Base-by-base conservation (phyloP, 2,888 invertebrate species). In the Amphipoea oculea region DNA sequence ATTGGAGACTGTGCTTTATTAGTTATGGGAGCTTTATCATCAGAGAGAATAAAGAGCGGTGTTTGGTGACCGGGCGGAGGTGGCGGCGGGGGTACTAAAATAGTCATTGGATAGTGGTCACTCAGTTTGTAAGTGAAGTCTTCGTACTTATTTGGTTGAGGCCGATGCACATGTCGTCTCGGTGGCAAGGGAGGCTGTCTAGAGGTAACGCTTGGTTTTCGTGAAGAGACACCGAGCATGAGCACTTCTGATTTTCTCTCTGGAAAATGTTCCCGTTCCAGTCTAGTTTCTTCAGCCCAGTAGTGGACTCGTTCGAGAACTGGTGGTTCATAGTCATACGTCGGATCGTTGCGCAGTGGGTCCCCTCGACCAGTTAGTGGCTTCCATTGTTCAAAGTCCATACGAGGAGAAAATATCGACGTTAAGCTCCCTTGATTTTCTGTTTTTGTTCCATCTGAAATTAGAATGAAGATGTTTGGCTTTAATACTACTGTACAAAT, bases 361-460 rank as follows among this genome's bases (percentile, higher is more conserved):
- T 98, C 98, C 0, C 98, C 98, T 78, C 98, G 98, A 9, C 98
- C 98, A 67, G 98, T 97, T 83, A 97, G 87, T 0, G 98, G 98
- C 85, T 98, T 98, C 98, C 98, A 98, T 94, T 98, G 98, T 90
- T 98, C 98, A 93, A 98, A 98, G 92, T 98, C 98, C 97, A 98
- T 98, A 23, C 98, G 97, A 1, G 98, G 98, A 1, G 98, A 98
- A 91, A 98, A 98, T 81, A 98, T 93, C 17, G 96, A 94, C 14
- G 94, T 92, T 67, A 95, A 82, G 17, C 91, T 93, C 77, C 92
- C 93, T 14, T 92, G 91, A 72, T 91, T 91, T 70, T 86, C 79
- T 42, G 90, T 92, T 72, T 93, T 93, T 45, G 87, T 86, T 68
- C 90, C 90, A 91, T 95, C 96, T 96, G 95, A 40, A 95, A 95